Evolutionary conservation across 1,140 invertebrate species (phyloP), one percentile per base, ranked within the genome.

Genomic region (Cydia pomonella): DNA sequence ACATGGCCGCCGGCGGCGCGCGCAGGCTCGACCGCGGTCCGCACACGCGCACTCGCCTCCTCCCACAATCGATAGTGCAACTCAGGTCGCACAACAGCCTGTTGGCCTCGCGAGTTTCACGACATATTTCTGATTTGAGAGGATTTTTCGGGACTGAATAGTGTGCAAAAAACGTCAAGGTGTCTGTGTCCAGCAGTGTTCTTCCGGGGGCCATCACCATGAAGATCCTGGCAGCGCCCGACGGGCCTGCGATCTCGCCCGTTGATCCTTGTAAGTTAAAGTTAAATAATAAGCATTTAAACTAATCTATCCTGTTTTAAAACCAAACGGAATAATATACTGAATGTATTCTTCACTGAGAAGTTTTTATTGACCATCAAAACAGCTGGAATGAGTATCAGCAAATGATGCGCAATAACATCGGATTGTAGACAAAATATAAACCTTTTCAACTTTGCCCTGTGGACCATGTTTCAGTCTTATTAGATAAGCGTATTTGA

Each of bases 131-230:
- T 62, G 79, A 79, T 76, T 73, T 76, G 44, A 59, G 74, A 73
- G 80, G 72, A 73, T 77, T 78, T 83, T 84, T 84, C 79, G 80
- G 62, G 64, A 81, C 76, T 78, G 76, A 76, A 80, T 75, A 80
- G 83, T 84, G 75, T 41, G 75, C 73, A 29, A 76, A 88, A 90
- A 77, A 74, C 77, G 75, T 76, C 86, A 92, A 86, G 80, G 89
- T 92, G 90, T 92, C 90, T 82, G 85, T 91, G 27, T 88, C 87
- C 77, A 92, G 87, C 73, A 91, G 89, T 83, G 85, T 91, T 7
- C 77, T 92, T 16, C 89, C 84, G 6, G 89, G 87, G 16, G 91
- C 88, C 64, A 90, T 92, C 81, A 88, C 87, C 2, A 89, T 90
- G 89, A 92, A 92, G 85, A 89, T 90, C 74, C 77, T 91, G 53